A percentile compares a stretch with the other conserved stretches of the same genome.
Conservation (phyloP, 2,797 vertebrate genomes). For the Cuniculus paca region DNA sequence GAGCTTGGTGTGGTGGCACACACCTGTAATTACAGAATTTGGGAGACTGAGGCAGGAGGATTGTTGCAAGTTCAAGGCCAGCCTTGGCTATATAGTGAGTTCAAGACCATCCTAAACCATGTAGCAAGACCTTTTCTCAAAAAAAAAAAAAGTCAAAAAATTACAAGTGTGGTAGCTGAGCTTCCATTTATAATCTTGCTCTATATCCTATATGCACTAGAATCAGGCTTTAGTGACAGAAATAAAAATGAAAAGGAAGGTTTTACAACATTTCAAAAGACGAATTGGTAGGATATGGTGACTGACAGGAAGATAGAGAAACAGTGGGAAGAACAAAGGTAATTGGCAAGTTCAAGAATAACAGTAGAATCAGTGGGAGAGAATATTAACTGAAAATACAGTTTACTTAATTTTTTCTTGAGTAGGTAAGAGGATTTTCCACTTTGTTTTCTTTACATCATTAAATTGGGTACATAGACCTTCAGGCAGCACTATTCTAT, state of each 20-base stretch:
- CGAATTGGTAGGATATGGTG: neutral
- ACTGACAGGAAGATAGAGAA: neutral
- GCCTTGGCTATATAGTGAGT: neutral
- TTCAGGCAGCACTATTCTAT: neutral
- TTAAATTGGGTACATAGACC: neutral
- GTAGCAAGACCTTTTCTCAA: neutral
- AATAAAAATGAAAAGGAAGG: neutral
- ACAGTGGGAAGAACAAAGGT: neutral
- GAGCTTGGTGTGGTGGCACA: neutral
- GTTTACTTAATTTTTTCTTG: neutral
- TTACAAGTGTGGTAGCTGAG: neutral
- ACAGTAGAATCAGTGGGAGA: neutral
- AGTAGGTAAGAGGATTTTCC: neutral
- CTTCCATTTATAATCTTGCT: neutral
- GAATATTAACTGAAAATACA: neutral
- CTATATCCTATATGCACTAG: neutral
- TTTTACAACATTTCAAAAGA: conserved; percentile 31
- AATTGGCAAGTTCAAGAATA: conserved; percentile 42
- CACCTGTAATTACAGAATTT: neutral
- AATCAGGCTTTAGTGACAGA: neutral
- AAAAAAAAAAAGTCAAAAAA: neutral
- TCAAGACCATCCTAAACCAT: neutral
- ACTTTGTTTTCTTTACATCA: conserved; percentile 6
- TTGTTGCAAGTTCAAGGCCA: neutral
- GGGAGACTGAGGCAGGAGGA: neutral